Percentiles rank a stretch among this genome's conserved stretches.
Conservation (phyloP, 2,888 invertebrate species). For the Danaus chrysippus region DNA sequence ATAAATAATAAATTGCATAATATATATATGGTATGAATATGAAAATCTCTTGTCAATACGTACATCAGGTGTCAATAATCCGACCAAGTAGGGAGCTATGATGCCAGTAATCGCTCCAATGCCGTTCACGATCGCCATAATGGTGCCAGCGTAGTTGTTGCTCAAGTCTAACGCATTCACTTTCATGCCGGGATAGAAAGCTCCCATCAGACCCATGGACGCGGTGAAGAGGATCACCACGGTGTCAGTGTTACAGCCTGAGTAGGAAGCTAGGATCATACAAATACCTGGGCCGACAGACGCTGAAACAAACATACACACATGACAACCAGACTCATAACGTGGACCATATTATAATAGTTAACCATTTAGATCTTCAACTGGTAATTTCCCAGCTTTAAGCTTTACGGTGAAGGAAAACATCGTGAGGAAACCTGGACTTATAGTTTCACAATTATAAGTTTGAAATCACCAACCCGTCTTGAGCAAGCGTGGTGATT, state of each 20-base stretch:
- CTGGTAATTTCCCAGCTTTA: too few species aligned
- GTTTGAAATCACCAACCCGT: too few species aligned
- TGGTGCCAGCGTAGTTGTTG: slow-evolving; percentile 82
- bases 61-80: slow-evolving; percentile 82
- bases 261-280: slow-evolving; percentile 81
- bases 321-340: neutral
- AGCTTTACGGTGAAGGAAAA: too few species aligned
- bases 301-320: slow-evolving; percentile 52
- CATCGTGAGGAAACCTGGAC: too few species aligned
- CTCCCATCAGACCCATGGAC: slow-evolving; percentile 85
- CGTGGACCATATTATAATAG: neutral
- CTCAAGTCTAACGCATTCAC: slow-evolving; percentile 83
- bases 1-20: slow-evolving; percentile 7
- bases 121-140: slow-evolving; percentile 85
- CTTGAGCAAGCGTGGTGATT: too few species aligned
- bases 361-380: too few species aligned
- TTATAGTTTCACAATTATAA: too few species aligned
- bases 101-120: slow-evolving; percentile 86
- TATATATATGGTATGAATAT: slow-evolving; percentile 3
- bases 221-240: slow-evolving; percentile 82
- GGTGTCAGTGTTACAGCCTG: slow-evolving; percentile 80
- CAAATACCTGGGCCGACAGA: slow-evolving; percentile 82
- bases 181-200: slow-evolving; percentile 85
- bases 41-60: slow-evolving; percentile 44
- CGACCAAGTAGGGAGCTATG: slow-evolving; percentile 83